Evolutionary conservation across 53 echinoderm and acorn worm genomes (phyloP), one percentile per base, ranked within the genome.

Genomic region (Astropecten irregularis): DNA sequence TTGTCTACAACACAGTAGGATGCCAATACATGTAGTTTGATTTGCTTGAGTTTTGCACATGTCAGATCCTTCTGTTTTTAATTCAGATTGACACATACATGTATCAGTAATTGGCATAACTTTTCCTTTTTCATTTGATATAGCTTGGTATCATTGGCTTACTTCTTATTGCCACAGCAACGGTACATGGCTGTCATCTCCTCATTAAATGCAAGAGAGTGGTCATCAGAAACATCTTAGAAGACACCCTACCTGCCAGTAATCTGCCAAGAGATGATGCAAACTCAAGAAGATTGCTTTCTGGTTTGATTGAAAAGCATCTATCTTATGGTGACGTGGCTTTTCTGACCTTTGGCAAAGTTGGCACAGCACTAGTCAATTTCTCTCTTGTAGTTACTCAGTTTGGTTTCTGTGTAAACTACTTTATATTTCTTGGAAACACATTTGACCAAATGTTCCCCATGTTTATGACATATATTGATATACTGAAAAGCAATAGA

Each of bases 161-260:
- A 15, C 50, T 86, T 18, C 37, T 93, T 10, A 95, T 95, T 60
- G 79, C 93, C 9, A 21, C 48, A 3, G 84, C 86, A 25, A 93
- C 96, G 0, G 93, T 90, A 2, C 96, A 95, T 54, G 91, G 96
- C 56, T 95, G 96, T 73, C 86, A 93, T 61, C 91, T 95, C 29
- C 93, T 95, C 50, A 88, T 95, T 51, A 93, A 88, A 86, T 95
- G 96, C 85, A 95, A 95, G 70, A 70, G 69, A 18, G 77, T 86
- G 19, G 89, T 71, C 23, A 89, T 93, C 25, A 38, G 57, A 18
- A 81, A 84, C 22, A 82, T 95, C 55, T 15, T 90, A 53, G 44
- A 40, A 57, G 54, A 23, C n/a, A 57, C 69, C 3, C 18, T 66
- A 20, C 50, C 67, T 21, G 44, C 18, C 20, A 77, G 28, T 14